Base-by-base conservation (phyloP, 2,113 vertebrate genomes). In the Uropsilus gracilis region DNA sequence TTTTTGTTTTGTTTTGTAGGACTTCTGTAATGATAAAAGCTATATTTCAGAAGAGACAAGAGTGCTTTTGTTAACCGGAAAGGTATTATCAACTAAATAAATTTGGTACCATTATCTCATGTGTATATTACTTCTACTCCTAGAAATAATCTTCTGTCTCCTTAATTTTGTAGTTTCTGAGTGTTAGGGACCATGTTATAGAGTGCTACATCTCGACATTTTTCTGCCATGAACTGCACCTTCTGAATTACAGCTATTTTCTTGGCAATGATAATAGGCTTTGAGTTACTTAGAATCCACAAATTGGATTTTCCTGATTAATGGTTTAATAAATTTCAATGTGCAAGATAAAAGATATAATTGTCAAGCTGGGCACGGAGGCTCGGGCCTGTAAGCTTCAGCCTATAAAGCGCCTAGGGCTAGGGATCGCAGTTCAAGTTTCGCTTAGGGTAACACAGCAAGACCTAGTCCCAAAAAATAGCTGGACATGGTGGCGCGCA, bases 1-100 rank as follows among this genome's bases (percentile, higher is more conserved):
- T 94, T 90, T 77, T 86, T n/a, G n/a, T 3, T 93, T 95, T 84
- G 95, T 92, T 71, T 16, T 81, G 46, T 96, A 99, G 99, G 99
- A 99, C 78, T 99, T 99, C 96, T 98, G 98, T 98, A 99, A 99
- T 90, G 99, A 99, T 96, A 99, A 99, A 97, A 99, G 99, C 96
- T 99, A 99, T 80, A 98, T 99, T 96, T 98, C 98, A 61, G 98
- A 99, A 97, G 99, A 99, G 90, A 99, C 99, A 78, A 99, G 99
- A 97, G 98, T 99, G 95, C 98, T 99, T 97, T 98, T 99, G 57
- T 98, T 99, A 97, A 99, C 99, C 83, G 99, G 99, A 97, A 99
- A 99, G 99, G 99, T 99, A 98, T 69, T 95, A 28, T 95, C 57
- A 96, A 86, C 93, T 96, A 76, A 61, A 26, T 86, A 90, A 88